phyloP scores from a whole-genome alignment of 1,140 invertebrate species.

The Drosophila sp. region DNA sequence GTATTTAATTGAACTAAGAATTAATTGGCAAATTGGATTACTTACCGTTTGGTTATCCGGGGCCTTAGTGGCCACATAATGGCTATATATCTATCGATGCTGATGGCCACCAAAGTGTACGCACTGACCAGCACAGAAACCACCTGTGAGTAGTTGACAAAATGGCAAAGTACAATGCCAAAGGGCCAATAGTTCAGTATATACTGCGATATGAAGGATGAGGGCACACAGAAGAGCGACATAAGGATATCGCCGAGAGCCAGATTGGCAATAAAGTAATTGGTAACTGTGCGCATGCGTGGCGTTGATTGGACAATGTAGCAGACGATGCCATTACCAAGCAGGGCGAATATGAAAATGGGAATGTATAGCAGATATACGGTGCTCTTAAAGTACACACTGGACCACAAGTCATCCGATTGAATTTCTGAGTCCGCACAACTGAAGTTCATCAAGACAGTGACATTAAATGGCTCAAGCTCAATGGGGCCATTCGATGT shows the following conservation, averaged over 20 bases:
- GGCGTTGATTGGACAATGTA: slow-evolving; percentile 91
- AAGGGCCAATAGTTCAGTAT: slow-evolving; percentile 93
- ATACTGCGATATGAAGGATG: slow-evolving; percentile 90
- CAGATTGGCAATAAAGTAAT: slow-evolving; percentile 94
- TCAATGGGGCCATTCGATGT: slow-evolving; percentile 22
- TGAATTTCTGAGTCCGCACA: slow-evolving; percentile 46
- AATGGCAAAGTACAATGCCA: slow-evolving; percentile 89
- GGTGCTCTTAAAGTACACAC: slow-evolving; percentile 85
- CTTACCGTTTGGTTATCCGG: slow-evolving; percentile 89
- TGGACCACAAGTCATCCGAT: slow-evolving; percentile 69
- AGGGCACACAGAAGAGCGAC: slow-evolving; percentile 93
- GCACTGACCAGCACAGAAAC: slow-evolving; percentile 93
- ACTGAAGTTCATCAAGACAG: slow-evolving; percentile 64
- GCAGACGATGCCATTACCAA: slow-evolving; percentile 92
- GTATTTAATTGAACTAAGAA: no score
- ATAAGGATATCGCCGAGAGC: slow-evolving; percentile 93
- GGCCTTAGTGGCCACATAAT: slow-evolving; percentile 94
- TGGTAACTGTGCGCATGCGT: slow-evolving; percentile 93
- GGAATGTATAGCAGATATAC: slow-evolving; percentile 90
- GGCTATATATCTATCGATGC: slow-evolving; percentile 93
- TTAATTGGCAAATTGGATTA: neutral
- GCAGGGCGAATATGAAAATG: slow-evolving; percentile 89
- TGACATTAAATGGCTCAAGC: slow-evolving; percentile 50
- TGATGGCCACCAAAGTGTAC: slow-evolving; percentile 93
- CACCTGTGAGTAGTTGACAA: slow-evolving; percentile 91